phyloP scores from a whole-genome alignment of 2,797 vertebrate species.

The Acanthornis magna region DNA sequence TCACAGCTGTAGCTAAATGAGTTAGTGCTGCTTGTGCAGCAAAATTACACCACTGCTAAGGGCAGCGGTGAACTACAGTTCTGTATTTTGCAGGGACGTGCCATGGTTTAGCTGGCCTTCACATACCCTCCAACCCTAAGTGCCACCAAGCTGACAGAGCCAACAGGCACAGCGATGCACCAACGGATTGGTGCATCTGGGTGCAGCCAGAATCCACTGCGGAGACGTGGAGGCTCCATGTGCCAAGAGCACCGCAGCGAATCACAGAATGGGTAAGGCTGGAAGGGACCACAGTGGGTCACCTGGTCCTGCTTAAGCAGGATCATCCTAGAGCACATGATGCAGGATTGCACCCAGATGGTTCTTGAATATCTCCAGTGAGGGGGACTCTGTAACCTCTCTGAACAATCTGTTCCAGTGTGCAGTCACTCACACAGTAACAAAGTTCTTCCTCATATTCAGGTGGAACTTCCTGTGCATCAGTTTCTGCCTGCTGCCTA shows the following conservation, averaged over 20 bases:
- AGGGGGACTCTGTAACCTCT: not conserved
- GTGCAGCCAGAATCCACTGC: not conserved
- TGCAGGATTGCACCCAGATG: not conserved
- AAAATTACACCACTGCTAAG: not conserved
- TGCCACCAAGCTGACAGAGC: not conserved
- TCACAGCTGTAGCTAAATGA: not conserved
- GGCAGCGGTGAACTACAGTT: not conserved
- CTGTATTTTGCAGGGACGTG: too few relatives aligned
- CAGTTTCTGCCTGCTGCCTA: not conserved
- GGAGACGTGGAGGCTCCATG: accelerated
- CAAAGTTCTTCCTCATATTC: not conserved
- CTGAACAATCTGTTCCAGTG: not conserved
- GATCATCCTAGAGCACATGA: not conserved
- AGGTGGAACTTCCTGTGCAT: too few relatives aligned
- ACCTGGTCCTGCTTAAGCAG: too few relatives aligned
- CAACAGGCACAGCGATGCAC: not conserved
- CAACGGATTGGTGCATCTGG: too few relatives aligned
- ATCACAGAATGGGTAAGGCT: not conserved
- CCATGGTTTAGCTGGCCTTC: too few relatives aligned
- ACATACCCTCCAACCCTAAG: not conserved
- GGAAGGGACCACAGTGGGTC: not conserved
- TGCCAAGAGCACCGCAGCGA: not conserved
- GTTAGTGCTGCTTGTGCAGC: not conserved
- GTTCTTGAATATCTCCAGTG: not conserved
- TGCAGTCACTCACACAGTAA: accelerated